Evolutionary conservation across 2,888 invertebrate genomes (phyloP).

Genomic region (Uropetala carovei): DNA sequence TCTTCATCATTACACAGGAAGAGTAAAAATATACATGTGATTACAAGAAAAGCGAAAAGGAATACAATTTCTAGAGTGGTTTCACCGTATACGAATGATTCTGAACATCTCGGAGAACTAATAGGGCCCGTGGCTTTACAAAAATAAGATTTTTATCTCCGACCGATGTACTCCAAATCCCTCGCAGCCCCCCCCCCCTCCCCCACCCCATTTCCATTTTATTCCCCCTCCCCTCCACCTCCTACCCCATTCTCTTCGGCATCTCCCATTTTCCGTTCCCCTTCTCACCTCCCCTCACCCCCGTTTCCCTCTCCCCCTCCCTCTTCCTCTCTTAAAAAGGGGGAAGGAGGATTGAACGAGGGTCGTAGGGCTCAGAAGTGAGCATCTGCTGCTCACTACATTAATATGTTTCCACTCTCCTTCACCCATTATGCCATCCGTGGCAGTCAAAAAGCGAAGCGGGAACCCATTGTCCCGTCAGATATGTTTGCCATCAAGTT

Average conservation of each 20-base stretch:
- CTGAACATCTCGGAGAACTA: background rate
- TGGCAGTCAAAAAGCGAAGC: background rate
- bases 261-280: background rate
- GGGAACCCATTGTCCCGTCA: background rate
- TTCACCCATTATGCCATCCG: conserved; percentile 5
- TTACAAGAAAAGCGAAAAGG: background rate
- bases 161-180: conserved; percentile 72
- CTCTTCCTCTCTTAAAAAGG: background rate
- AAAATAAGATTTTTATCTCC: conserved; percentile 7
- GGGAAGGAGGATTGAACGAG: background rate
- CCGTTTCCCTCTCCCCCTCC: background rate
- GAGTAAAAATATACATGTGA: background rate
- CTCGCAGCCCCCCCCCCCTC: conserved; percentile 69
- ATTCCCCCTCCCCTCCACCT: conserved; percentile 52
- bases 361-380: background rate
- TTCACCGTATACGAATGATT: background rate
- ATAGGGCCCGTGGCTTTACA: background rate
- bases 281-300: background rate
- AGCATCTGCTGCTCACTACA: conserved; percentile 53
- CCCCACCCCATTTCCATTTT: conserved; percentile 61
- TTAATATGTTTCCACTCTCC: conserved; percentile 42
- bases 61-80: background rate
- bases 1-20: too few relatives aligned
- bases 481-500: conserved; percentile 48
- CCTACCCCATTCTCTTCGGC: background rate